phyloP scores from a whole-genome alignment of 2,888 invertebrate species.

The Gari tellinella region DNA sequence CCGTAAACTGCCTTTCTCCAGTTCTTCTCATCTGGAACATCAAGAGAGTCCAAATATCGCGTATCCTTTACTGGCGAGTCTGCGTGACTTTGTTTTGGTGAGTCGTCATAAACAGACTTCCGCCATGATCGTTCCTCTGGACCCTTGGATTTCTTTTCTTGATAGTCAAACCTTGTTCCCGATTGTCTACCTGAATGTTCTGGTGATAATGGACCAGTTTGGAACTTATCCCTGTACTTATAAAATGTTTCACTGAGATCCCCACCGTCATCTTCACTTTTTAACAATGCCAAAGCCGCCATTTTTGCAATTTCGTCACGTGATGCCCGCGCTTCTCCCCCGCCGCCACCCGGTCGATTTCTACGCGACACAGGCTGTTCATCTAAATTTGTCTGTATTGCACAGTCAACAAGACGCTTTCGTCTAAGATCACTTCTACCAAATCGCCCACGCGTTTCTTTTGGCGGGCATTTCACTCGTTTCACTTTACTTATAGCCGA shows the following conservation, averaged over 20 bases:
- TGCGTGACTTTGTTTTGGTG: constrained; percentile 25
- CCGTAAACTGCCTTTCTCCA: constrained; percentile 79
- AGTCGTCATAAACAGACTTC: constrained; percentile 49
- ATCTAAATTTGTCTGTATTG: constrained; percentile 74
- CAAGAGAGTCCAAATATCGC: constrained; percentile 65
- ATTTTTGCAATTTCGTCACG: constrained; percentile 62
- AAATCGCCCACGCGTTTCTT: constrained; percentile 58
- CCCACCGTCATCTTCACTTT: constrained; percentile 42
- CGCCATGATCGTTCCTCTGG: constrained; percentile 47
- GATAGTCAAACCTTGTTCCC: constrained; percentile 35
- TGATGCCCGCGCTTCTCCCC: constrained; percentile 50
- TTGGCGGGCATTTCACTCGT: constrained; percentile 68
- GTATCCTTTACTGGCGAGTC: constrained; percentile 42
- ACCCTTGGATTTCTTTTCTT: background rate
- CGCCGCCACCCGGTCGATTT: constrained; percentile 55
- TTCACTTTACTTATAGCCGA: constrained; percentile 73
- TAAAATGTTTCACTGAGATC: constrained; percentile 66
- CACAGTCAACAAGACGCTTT: constrained; percentile 69
- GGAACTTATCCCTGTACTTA: constrained; percentile 72
- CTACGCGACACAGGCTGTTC: constrained; percentile 57
- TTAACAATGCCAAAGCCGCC: constrained; percentile 61
- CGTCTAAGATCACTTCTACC: constrained; percentile 54
- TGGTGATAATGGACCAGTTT: constrained; percentile 55
- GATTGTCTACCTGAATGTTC: constrained; percentile 31
- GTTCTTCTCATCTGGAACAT: constrained; percentile 73